Evolutionary conservation across 2,888 invertebrate genomes (phyloP).

Genomic region (Limnephilus lunatus): DNA sequence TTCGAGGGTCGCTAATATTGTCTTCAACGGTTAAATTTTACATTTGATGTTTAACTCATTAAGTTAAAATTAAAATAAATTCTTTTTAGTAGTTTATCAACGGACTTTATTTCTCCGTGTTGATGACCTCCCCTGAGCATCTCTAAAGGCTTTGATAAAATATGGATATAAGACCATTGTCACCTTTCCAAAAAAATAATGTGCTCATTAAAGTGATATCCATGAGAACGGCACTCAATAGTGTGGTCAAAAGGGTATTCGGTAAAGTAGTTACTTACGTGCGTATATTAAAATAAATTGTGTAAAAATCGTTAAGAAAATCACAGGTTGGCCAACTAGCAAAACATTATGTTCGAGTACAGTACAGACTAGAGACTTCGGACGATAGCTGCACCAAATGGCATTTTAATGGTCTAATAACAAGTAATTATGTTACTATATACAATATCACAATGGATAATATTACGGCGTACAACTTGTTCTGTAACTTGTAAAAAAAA

Average conservation of each 20-base stretch:
- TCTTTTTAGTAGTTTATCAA: too few relatives aligned
- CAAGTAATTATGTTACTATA: constrained; percentile 24
- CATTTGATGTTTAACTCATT: too few relatives aligned
- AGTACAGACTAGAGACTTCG: not conserved
- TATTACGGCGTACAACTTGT: not conserved
- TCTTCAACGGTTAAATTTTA: too few relatives aligned
- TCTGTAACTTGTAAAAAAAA: not conserved
- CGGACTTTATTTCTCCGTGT: not conserved
- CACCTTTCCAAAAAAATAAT: not conserved
- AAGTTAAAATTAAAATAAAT: too few relatives aligned
- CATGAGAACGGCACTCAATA: not conserved
- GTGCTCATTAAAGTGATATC: not conserved
- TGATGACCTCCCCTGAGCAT: not conserved
- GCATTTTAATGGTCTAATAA: constrained; percentile 33
- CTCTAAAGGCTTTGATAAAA: not conserved
- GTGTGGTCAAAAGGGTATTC: not conserved
- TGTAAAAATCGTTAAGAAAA: constrained; percentile 34
- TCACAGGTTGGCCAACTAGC: not conserved
- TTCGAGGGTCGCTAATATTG: too few relatives aligned
- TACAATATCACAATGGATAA: not conserved
- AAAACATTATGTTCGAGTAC: not conserved
- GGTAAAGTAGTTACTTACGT: not conserved
- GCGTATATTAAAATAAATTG: constrained; percentile 34
- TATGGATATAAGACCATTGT: not conserved
- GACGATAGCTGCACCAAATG: constrained; percentile 21